Evolutionary conservation across 2,888 invertebrate genomes (phyloP).

Genomic region (Silvanus unidentatus): DNA sequence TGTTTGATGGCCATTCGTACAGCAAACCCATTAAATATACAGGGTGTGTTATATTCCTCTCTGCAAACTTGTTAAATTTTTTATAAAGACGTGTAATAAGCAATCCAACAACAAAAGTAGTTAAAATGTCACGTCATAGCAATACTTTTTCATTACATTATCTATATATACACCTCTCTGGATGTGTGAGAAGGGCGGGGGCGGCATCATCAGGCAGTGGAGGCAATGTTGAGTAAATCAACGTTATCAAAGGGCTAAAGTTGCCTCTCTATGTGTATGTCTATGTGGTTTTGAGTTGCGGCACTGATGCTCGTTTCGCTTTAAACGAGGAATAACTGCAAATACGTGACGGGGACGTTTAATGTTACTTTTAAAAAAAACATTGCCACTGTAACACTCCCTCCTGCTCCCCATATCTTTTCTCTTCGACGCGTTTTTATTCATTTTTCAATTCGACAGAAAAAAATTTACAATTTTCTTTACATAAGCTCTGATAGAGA

Average conservation of each 20-base stretch:
- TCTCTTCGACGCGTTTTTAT: no score
- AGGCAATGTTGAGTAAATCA: constrained; percentile 47
- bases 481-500: not conserved
- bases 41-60: no score
- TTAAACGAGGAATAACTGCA: constrained; percentile 48
- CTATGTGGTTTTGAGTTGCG: not conserved
- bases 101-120: constrained; percentile 7
- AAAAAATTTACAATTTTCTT: not conserved
- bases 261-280: no score
- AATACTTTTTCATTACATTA: constrained; percentile 48
- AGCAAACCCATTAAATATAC: no score
- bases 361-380: constrained; percentile 40
- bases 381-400: constrained; percentile 28
- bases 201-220: no score
- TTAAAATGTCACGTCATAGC: constrained; percentile 37
- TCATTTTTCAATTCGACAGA: constrained; percentile 36
- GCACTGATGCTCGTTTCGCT: constrained; percentile 23
- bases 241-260: constrained; percentile 39
- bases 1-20: no score
- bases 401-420: no score
- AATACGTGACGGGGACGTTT: constrained; percentile 42
- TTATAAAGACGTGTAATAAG: not conserved
- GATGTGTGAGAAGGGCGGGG: no score
- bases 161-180: constrained; percentile 41
- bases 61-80: not conserved